Evolutionary conservation across 2,888 invertebrate species (phyloP).

Genomic region (Cephus rjabovi): DNA sequence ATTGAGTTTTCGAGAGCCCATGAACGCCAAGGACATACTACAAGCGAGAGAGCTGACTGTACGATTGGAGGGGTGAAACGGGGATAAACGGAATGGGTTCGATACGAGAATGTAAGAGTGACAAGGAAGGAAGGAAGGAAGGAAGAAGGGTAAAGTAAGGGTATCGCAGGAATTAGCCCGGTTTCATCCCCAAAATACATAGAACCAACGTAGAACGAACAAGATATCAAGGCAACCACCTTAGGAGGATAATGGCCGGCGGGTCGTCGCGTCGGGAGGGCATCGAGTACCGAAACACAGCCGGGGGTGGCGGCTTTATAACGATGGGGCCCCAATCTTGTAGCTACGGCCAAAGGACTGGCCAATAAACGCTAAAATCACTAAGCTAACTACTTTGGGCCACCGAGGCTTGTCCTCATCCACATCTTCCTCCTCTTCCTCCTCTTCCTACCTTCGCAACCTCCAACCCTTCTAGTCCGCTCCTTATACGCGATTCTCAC

Average conservation of each 20-base stretch:
- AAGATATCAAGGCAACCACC: constrained; percentile 23
- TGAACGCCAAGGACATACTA: too few relatives aligned
- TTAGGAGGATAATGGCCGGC: constrained; percentile 38
- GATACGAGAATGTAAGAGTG: too few relatives aligned
- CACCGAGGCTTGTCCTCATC: constrained; percentile 43
- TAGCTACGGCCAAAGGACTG: constrained; percentile 53
- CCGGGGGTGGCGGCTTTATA: constrained; percentile 46
- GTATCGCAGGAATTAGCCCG: neutral
- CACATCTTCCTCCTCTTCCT: constrained; percentile 2
- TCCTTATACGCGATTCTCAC: constrained; percentile 6
- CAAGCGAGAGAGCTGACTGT: too few relatives aligned
- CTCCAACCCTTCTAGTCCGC: constrained; percentile 3
- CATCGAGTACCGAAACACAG: neutral
- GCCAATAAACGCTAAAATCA: constrained; percentile 63
- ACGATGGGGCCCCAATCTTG: constrained; percentile 59
- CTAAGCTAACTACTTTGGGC: constrained; percentile 59
- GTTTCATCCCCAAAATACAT: constrained; percentile 2
- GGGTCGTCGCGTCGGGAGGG: constrained; percentile 5
- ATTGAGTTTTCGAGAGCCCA: too few relatives aligned
- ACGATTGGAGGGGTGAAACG: too few relatives aligned
- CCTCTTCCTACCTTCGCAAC: constrained; percentile 1
- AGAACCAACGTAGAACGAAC: neutral
- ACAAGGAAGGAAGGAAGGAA: neutral
- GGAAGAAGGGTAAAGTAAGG: neutral
- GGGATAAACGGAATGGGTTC: too few relatives aligned